Percentiles rank a stretch among this genome's conserved stretches.
phyloP scores from a whole-genome alignment of 2,113 vertebrate genomes.

The Promerops cafer region DNA sequence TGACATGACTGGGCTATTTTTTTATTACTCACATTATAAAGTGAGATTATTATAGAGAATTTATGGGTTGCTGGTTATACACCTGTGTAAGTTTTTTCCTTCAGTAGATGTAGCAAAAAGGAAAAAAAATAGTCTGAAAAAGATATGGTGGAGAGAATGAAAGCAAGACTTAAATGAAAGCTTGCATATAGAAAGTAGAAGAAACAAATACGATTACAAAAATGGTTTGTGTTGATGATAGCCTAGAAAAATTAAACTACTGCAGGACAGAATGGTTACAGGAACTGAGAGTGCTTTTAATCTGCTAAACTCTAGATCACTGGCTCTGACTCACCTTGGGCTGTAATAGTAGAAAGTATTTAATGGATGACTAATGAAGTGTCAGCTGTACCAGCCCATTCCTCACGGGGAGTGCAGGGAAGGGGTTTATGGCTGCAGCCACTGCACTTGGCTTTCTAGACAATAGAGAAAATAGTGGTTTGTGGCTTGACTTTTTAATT shows the following conservation, averaged over 20 bases:
- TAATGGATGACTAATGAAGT: slow-evolving; percentile 18
- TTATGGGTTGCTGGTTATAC: neutral
- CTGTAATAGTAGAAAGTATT: slow-evolving; percentile 12
- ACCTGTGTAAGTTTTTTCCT: neutral
- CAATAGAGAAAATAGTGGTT: neutral
- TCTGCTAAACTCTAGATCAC: neutral
- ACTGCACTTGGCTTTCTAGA: neutral
- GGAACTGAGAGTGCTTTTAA: slow-evolving; percentile 15
- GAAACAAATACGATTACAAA: neutral
- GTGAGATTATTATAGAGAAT: neutral
- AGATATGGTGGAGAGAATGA: neutral
- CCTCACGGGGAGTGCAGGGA: neutral
- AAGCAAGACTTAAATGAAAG: neutral
- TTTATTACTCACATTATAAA: neutral
- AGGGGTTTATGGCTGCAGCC: neutral
- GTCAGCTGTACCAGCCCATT: neutral
- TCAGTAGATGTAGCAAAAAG: neutral
- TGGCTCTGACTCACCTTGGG: neutral
- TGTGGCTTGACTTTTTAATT: neutral
- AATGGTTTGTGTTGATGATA: neutral
- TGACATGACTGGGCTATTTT: neutral
- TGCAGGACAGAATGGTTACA: neutral
- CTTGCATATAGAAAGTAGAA: neutral
- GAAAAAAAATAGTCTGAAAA: neutral
- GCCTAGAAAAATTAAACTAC: neutral